Base-by-base conservation (phyloP, 2,113 vertebrate species). In the Crypturellus undulatus region DNA sequence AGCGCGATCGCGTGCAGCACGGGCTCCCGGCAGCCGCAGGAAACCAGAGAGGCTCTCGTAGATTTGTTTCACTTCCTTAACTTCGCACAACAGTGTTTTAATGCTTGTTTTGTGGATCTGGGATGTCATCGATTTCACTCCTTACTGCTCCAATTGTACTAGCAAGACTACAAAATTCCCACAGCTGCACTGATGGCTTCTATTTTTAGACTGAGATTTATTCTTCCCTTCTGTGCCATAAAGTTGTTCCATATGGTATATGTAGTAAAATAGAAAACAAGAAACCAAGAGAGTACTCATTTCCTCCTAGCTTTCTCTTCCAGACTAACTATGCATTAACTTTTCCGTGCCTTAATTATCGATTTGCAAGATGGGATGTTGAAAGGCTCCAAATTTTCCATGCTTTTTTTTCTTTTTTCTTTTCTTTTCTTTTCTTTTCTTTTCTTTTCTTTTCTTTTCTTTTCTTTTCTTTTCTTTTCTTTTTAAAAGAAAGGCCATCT, bases 11-110 rank as follows among this genome's bases (percentile, higher is more conserved):
- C 58, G 90, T 16, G 80, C 91, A 77, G 45, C 38, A 38, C 1
- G 0, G 90, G 78, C 78, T 52, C 42, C 65, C 8, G 59, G 28
- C 3, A 69, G 21, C 12, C 87, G 32, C 40, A 75, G 32, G 45
- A 68, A 94, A 77, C 26, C 52, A 19, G 25, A 85, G 12, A 13
- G 15, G 16, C 14, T 69, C 17, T 3, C 19, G 34, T 30, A 81
- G 60, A 38, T 63, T 81, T 19, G 4, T 20, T 79, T 95, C 59
- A 20, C 25, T 82, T 68, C 60, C 58, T 63, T 70, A 62, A 42
- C 59, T 94, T 96, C 84, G 75, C 51, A 83, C 60, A 91, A 40
- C 20, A 93, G 65, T 70, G 43, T 64, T 86, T 88, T 25, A 69
- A 18, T 15, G 12, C 3, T 36, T 22, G 38, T 26, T 90, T 92